Percentiles rank a stretch among this genome's conserved stretches.
Evolutionary conservation across 2,797 vertebrate genomes (phyloP).

Genomic region (Chloroceryle amazona): DNA sequence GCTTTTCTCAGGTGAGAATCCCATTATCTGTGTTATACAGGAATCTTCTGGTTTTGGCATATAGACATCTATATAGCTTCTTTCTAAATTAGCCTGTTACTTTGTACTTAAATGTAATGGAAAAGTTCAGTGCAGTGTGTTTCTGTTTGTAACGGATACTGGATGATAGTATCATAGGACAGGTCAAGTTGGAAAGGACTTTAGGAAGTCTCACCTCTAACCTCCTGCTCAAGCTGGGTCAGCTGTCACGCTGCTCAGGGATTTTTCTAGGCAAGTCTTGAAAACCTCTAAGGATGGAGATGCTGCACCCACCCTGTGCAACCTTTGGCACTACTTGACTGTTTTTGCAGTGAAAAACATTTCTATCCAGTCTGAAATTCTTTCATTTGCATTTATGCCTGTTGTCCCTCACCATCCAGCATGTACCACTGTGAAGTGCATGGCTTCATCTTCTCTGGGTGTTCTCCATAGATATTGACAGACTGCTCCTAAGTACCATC

Average conservation of each 20-base stretch:
- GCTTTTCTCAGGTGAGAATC: neutral
- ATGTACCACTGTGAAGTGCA: fast-evolving
- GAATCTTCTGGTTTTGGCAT: neutral
- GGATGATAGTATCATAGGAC: neutral
- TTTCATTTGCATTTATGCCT: neutral
- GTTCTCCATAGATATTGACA: neutral
- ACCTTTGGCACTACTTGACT: neutral
- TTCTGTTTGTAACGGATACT: neutral
- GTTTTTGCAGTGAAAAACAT: neutral
- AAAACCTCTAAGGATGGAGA: neutral
- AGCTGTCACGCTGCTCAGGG: neutral
- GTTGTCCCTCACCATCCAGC: neutral
- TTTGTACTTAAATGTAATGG: neutral
- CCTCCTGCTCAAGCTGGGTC: neutral
- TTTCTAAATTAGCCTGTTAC: slow-evolving; percentile 36
- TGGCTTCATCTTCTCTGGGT: neutral
- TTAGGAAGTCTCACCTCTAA: neutral
- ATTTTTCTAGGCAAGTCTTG: neutral
- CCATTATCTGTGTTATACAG: neutral
- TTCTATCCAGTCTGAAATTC: neutral
- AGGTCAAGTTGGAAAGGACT: neutral
- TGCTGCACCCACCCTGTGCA: neutral
- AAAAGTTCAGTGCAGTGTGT: neutral
- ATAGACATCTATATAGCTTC: neutral
- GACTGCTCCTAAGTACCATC: neutral